phyloP scores from a whole-genome alignment of 2,113 vertebrate species.

The Hippocampus guttulatus region DNA sequence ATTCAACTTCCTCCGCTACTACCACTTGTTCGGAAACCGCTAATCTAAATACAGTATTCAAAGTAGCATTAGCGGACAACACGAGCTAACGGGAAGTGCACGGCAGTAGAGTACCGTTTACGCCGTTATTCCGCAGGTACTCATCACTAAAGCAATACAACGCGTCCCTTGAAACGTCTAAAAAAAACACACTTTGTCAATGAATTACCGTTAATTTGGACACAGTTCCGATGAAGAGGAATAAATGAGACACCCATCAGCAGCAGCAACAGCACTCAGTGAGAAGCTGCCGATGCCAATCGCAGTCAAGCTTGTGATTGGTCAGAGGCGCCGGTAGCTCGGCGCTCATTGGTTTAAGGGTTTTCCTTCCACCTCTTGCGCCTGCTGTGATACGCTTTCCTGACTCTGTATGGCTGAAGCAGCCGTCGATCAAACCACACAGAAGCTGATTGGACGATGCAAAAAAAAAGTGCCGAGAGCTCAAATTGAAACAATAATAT shows the following conservation, averaged over 20 bases:
- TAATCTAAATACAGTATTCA: neutral
- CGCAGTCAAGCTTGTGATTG: slow-evolving; percentile 49
- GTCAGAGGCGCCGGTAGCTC: slow-evolving; percentile 2
- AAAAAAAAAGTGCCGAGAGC: neutral
- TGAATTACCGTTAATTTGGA: slow-evolving; percentile 50
- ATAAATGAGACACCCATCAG: slow-evolving; percentile 1
- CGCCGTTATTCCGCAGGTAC: slow-evolving; percentile 25
- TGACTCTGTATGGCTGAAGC: slow-evolving; percentile 22
- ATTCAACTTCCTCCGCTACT: neutral
- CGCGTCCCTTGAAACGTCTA: fast-evolving
- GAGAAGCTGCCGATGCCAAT: neutral
- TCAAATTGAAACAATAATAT: too few relatives aligned
- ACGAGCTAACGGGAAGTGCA: neutral
- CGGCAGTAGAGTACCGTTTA: neutral
- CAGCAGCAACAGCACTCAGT: slow-evolving; percentile 18
- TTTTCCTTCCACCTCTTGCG: slow-evolving; percentile 17
- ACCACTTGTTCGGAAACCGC: neutral
- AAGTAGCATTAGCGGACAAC: neutral
- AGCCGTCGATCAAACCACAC: slow-evolving; percentile 21
- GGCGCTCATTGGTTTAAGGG: slow-evolving; percentile 41
- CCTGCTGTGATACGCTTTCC: neutral
- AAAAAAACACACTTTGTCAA: neutral
- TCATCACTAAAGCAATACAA: neutral
- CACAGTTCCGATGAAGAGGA: slow-evolving; percentile 5
- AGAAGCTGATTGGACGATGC: neutral